Evolutionary conservation across 2,113 vertebrate species (phyloP).

Genomic region (Tragelaphus strepsiceros): DNA sequence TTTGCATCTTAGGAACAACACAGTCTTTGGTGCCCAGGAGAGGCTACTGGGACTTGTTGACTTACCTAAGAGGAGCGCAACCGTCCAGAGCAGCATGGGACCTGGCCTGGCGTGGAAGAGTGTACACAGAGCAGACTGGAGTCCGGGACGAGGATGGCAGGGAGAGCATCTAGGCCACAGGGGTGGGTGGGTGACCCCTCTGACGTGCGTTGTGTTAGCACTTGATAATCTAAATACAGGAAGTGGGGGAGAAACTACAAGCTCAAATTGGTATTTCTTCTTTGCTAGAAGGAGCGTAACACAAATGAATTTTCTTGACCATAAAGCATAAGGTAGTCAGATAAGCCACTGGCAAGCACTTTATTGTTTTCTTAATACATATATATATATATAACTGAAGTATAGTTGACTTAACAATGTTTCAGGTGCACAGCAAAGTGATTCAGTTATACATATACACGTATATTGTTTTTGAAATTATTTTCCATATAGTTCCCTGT

Average conservation of each 20-base stretch:
- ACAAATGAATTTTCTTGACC: background rate
- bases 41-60: background rate
- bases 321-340: background rate
- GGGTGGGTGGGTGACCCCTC: background rate
- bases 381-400: background rate
- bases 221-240: background rate
- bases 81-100: background rate
- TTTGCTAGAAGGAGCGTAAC: background rate
- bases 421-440: background rate
- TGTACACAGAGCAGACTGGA: background rate
- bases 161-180: background rate
- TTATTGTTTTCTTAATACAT: background rate
- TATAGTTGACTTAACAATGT: background rate
- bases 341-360: background rate
- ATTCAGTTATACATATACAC: background rate
- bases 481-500: background rate
- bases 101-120: background rate
- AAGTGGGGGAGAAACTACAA: conserved; percentile 15
- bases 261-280: background rate
- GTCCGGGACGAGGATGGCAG: background rate
- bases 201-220: background rate
- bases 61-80: background rate
- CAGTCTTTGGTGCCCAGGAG: background rate
- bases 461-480: background rate
- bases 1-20: background rate